A percentile compares a stretch with the other conserved stretches of the same genome.
phyloP scores from a whole-genome alignment of 2,113 vertebrate species.

The Oophaga pumilio region DNA sequence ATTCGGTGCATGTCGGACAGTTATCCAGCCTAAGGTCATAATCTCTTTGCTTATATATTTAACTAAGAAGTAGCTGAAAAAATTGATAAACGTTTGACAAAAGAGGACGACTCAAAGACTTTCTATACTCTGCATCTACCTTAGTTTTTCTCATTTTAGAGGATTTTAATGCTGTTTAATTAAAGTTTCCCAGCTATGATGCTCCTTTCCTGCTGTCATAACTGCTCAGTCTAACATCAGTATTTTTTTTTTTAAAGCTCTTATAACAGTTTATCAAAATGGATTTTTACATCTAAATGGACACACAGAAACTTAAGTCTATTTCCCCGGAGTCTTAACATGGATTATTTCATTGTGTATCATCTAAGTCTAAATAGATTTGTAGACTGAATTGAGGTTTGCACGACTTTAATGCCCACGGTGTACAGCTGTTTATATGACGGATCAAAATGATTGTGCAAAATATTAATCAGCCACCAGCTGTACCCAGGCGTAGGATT shows the following conservation, averaged over 20 bases:
- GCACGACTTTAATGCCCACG: constrained; percentile 21
- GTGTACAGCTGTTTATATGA: constrained; percentile 31
- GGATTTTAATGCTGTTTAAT: neutral
- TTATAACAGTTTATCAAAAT: constrained; percentile 15
- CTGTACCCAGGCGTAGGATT: constrained; percentile 19
- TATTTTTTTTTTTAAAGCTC: constrained; percentile 15
- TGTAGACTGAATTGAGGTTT: constrained; percentile 25
- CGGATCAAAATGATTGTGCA: constrained; percentile 29
- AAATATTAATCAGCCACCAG: constrained; percentile 24
- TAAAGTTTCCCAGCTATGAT: neutral
- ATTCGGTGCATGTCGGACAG: too few species aligned
- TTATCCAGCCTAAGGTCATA: too few species aligned
- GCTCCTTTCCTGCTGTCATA: neutral
- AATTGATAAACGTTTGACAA: neutral
- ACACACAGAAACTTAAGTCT: constrained; percentile 27
- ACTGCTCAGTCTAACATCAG: constrained; percentile 8
- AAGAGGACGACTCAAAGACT: neutral
- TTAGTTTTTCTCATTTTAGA: neutral
- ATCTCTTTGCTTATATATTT: neutral
- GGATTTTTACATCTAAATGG: constrained; percentile 27
- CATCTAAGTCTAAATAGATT: constrained; percentile 6
- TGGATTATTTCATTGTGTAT: constrained; percentile 36
- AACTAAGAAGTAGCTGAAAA: neutral
- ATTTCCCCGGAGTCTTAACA: constrained; percentile 29
- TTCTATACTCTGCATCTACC: too few species aligned